These are phyloP conservation scores for Corticium candelabrum DNA, from an alignment of 37 sponge, comb jelly and placozoan species.

Conservation along the genomic window DNA sequence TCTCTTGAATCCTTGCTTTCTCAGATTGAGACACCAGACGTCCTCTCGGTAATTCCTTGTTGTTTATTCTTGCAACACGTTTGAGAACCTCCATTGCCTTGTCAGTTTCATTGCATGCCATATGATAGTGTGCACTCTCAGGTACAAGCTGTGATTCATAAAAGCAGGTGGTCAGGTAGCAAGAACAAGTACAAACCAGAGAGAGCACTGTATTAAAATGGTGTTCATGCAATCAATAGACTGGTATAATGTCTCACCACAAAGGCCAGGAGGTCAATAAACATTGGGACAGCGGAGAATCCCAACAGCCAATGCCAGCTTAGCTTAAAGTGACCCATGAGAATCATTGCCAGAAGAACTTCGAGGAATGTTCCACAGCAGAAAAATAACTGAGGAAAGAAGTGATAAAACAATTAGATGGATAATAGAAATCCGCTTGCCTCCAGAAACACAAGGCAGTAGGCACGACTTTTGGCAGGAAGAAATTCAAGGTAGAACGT, in stretches of 20 bases:
- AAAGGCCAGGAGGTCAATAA: not conserved
- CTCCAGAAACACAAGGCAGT: constrained; percentile 11
- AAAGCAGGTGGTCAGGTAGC: no score
- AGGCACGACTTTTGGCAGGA: constrained; percentile 11
- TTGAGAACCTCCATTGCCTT: constrained; percentile 19
- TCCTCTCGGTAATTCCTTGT: constrained; percentile 9
- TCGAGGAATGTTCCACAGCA: constrained; percentile 6
- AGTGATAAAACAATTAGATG: not conserved
- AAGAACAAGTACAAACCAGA: no score
- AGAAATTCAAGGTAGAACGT: constrained; percentile 22
- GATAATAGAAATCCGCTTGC: not conserved
- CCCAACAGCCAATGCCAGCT: not conserved
- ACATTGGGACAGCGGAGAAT: not conserved
- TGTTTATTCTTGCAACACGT: constrained; percentile 7
- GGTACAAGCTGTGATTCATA: constrained; percentile 13
- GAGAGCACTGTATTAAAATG: no score
- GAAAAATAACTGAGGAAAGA: constrained; percentile 6
- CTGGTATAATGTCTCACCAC: not conserved
- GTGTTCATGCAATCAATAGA: not conserved
- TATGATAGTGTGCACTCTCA: constrained; percentile 12
- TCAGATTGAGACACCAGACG: constrained; percentile 15
- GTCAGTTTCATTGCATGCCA: constrained; percentile 1
- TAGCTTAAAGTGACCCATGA: not conserved
- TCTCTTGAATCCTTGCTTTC: constrained; percentile 7
- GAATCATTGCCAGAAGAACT: constrained; percentile 11